phyloP scores from a whole-genome alignment of 2,888 invertebrate genomes.

The Melanostoma mellinum region DNA sequence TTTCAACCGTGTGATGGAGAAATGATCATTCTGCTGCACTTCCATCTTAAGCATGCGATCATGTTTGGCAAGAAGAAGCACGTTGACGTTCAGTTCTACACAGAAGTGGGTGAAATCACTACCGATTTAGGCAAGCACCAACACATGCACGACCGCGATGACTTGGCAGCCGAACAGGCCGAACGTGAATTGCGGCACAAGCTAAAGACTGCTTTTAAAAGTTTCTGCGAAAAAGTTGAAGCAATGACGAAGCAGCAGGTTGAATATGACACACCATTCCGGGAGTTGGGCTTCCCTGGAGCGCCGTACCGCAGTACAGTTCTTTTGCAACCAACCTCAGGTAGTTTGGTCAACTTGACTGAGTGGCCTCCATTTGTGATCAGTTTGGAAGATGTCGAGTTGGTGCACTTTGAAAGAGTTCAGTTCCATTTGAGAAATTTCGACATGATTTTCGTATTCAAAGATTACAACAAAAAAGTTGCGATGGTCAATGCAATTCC shows the following conservation, averaged over 20 bases:
- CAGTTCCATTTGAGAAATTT: slow-evolving; percentile 99
- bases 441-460: slow-evolving; percentile 99
- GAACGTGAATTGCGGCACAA: slow-evolving; percentile 98
- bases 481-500: slow-evolving; percentile 99
- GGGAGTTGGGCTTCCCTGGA: slow-evolving; percentile 98
- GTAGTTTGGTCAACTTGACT: slow-evolving; percentile 97
- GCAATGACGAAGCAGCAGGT: slow-evolving; percentile 97
- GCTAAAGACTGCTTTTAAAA: slow-evolving; percentile 98
- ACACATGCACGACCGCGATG: slow-evolving; percentile 99
- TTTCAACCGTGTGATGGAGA: slow-evolving; percentile 99
- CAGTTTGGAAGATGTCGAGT: slow-evolving; percentile 97
- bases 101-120: slow-evolving; percentile 99
- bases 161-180: slow-evolving; percentile 98
- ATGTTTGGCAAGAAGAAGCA: slow-evolving; percentile 99
- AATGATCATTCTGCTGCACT: slow-evolving; percentile 99
- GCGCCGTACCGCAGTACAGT: slow-evolving; percentile 98
- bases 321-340: slow-evolving; percentile 97
- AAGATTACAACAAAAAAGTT: slow-evolving; percentile 96
- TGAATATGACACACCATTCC: slow-evolving; percentile 99
- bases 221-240: slow-evolving; percentile 98
- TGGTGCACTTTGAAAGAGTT: slow-evolving; percentile 99
- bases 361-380: slow-evolving; percentile 99
- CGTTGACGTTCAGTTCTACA: slow-evolving; percentile 99
- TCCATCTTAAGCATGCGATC: slow-evolving; percentile 99
- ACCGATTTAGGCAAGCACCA: slow-evolving; percentile 99